Conservation (phyloP, 2,888 invertebrate species). For the Eulithis prunata region DNA sequence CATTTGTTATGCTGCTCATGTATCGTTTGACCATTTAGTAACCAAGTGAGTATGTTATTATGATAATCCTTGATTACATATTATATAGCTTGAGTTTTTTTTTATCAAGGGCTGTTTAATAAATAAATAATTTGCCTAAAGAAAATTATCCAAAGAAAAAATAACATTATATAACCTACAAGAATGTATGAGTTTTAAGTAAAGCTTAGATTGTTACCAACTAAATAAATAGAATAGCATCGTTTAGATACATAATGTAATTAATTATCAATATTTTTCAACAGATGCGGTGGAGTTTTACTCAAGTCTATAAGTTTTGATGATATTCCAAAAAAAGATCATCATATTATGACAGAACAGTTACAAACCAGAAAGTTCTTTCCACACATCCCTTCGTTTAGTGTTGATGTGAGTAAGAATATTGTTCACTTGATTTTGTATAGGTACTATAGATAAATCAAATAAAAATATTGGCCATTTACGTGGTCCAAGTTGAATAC, state of each 20-base stretch:
- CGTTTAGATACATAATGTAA: neutral
- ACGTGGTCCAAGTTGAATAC: no score
- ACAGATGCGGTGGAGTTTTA: conserved; percentile 1
- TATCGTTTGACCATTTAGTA: neutral
- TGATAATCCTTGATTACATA: neutral
- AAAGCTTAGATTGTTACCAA: no score
- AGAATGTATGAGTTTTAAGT: no score
- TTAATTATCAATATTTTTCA: neutral
- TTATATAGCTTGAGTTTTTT: no score
- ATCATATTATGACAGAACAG: neutral
- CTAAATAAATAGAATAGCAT: no score
- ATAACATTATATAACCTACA: no score
- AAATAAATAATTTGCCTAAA: no score
- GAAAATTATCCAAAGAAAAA: no score
- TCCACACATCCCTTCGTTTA: neutral
- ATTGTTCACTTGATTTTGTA: no score
- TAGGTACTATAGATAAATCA: no score
- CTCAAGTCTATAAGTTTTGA: neutral
- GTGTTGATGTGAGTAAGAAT: neutral
- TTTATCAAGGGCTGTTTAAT: no score
- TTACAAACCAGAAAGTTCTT: neutral
- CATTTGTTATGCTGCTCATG: neutral
- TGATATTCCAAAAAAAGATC: neutral
- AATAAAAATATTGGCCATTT: no score
- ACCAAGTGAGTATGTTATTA: neutral